Base-by-base conservation (phyloP, 2,113 vertebrate genomes). In the Mastomys coucha region DNA sequence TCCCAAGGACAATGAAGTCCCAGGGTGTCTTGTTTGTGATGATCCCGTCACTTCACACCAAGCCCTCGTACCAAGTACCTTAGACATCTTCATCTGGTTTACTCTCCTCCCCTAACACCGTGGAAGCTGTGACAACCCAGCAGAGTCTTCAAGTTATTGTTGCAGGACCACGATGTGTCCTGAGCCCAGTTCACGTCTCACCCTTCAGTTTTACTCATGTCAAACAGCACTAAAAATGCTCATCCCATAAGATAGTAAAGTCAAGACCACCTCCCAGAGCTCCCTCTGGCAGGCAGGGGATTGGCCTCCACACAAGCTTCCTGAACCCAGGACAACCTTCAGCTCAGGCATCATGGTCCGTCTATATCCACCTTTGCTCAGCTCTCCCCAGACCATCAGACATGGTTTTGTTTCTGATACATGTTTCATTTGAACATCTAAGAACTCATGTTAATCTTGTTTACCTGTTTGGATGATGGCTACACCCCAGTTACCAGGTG, bases 121-220 rank as follows among this genome's bases (percentile, higher is more conserved):
- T 5, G 7, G 36, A 8, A n/a, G 60, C 22, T 0, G 0, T 8
- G 78, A 20, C 14, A 19, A 56, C 60, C 39, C 73, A 13, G 1
- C 31, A 67, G 24, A 53, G 58, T 51, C 89, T 17, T 42, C 75
- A 12, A 20, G 26, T 1, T 65, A 24, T 0, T 22, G n/a, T 13
- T n/a, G 33, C 26, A 58, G 49, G 49, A 31, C 5, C 19, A 65
- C 24, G 5, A 3, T 2, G 51, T 9, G 69, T 69, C 51, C 80
- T 51, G 53, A 19, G 76, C 39, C 63, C 63, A 12, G 65, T 22
- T 36, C 65, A 70, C 20, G 12, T 51, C 49, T 63, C 8, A 5
- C 22, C 39, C 82, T 45, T 87, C 31, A 10, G 42, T 56, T 56
- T 63, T 63, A 36, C 49, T 53, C 11, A 0, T 26, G 10, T 26